These are phyloP conservation scores for Neotoxoptera formosana DNA, from an alignment of 1,140 invertebrate genomes.

Conservation along the genomic window DNA sequence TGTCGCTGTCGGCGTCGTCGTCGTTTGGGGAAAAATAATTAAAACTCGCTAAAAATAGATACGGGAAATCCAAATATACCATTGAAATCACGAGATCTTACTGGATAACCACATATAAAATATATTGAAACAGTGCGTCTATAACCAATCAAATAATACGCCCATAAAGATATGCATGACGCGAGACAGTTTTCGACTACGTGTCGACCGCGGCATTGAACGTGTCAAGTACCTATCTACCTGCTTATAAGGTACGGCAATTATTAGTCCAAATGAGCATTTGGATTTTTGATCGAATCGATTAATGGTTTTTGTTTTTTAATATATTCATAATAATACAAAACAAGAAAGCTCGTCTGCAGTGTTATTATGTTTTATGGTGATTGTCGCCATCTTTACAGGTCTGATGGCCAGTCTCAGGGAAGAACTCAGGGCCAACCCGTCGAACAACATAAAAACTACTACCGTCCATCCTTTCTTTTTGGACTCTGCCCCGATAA, in stretches of 20 bases:
- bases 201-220: no score
- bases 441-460: conserved; percentile 60
- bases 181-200: no score
- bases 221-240: not conserved
- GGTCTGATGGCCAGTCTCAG: conserved; percentile 61
- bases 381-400: conserved; percentile 9
- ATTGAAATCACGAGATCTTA: no score
- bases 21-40: no score
- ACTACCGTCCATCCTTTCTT: conserved; percentile 62
- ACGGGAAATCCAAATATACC: no score
- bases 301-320: not conserved
- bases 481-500: conserved; percentile 60
- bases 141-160: no score
- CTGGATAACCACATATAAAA: no score
- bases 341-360: not conserved
- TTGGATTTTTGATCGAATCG: not conserved
- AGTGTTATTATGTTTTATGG: not conserved
- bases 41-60: no score
- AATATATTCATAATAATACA: not conserved
- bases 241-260: not conserved
- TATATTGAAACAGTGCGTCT: no score
- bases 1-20: no score
- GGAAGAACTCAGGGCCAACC: conserved; percentile 60
- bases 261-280: not conserved
- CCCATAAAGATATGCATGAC: no score